A percentile compares a stretch with the other conserved stretches of the same genome.
Conservation (phyloP, 2,797 vertebrate genomes). For the Gadopsis bispinosus region DNA sequence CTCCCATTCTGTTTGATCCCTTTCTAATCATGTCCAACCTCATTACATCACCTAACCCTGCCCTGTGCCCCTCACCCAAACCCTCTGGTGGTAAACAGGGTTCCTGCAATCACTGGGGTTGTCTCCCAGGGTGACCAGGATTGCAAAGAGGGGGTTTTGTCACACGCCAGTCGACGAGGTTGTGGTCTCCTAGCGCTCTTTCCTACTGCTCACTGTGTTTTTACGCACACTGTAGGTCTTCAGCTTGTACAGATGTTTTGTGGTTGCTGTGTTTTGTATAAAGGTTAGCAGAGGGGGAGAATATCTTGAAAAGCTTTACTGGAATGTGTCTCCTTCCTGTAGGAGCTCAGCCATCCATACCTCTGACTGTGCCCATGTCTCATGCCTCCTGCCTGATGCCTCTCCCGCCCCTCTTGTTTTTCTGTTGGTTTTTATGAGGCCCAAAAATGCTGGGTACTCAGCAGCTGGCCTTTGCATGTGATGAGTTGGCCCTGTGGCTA, state of each 20-base stretch:
- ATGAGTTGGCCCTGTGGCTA: conserved; percentile 63
- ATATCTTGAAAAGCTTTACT: conserved; percentile 61
- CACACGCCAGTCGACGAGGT: conserved; percentile 40
- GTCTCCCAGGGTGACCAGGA: conserved; percentile 49
- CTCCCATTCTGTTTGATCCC: conserved; percentile 84
- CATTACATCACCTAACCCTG: conserved; percentile 77
- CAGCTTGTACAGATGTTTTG: conserved; percentile 41
- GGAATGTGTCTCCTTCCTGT: conserved; percentile 75
- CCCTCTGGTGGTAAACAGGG: conserved; percentile 39
- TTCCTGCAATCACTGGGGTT: conserved; percentile 35
- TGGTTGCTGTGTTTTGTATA: conserved; percentile 56
- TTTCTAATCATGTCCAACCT: conserved; percentile 67
- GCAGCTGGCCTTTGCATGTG: conserved; percentile 73
- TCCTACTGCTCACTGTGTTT: conserved; percentile 5
- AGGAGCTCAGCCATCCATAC: conserved; percentile 61
- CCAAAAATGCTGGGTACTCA: conserved; percentile 67
- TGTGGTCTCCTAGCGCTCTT: conserved; percentile 11
- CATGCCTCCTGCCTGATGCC: conserved; percentile 54
- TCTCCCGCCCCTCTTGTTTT: conserved; percentile 72
- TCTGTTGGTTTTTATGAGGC: conserved; percentile 82
- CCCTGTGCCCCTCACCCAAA: conserved; percentile 48
- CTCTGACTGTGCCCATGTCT: conserved; percentile 73
- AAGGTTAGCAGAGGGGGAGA: conserved; percentile 55
- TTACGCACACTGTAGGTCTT: conserved; percentile 39
- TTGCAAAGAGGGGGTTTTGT: conserved; percentile 30